These are phyloP conservation scores for Hesperia comma DNA, from an alignment of 2,888 invertebrate genomes.

Conservation along the genomic window DNA sequence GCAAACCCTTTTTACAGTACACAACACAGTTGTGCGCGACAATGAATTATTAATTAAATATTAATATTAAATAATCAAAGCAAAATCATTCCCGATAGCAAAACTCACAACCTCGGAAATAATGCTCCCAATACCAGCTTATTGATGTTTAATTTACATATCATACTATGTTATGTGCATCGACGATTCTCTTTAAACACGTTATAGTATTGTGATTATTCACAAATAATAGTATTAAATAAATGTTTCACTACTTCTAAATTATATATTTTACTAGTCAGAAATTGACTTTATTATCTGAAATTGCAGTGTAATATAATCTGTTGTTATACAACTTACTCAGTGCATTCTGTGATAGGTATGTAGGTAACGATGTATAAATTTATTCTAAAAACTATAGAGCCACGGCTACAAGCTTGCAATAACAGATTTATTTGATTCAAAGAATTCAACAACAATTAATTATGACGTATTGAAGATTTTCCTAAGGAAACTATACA, in stretches of 20 bases:
- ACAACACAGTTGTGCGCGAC: conserved; percentile 78
- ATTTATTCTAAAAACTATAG: conserved; percentile 37
- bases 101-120: conserved; percentile 83
- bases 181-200: conserved; percentile 50
- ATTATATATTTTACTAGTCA: conserved; percentile 20
- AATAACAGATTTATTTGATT: conserved; percentile 9
- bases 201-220: conserved; percentile 33
- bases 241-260: conserved; percentile 26
- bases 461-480: not conserved
- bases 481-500: not conserved
- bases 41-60: conserved; percentile 64
- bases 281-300: conserved; percentile 14
- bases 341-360: conserved; percentile 59
- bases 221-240: conserved; percentile 17
- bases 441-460: conserved; percentile 12
- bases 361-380: conserved; percentile 57
- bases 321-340: conserved; percentile 42
- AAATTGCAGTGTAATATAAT: conserved; percentile 29
- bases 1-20: conserved; percentile 79
- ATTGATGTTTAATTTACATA: conserved; percentile 68
- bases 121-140: conserved; percentile 84
- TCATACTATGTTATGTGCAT: conserved; percentile 56
- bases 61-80: conserved; percentile 61
- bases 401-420: conserved; percentile 28
- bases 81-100: conserved; percentile 81